Conservation (phyloP, 1,140 invertebrate species). For the Mactra quadrangularis region DNA sequence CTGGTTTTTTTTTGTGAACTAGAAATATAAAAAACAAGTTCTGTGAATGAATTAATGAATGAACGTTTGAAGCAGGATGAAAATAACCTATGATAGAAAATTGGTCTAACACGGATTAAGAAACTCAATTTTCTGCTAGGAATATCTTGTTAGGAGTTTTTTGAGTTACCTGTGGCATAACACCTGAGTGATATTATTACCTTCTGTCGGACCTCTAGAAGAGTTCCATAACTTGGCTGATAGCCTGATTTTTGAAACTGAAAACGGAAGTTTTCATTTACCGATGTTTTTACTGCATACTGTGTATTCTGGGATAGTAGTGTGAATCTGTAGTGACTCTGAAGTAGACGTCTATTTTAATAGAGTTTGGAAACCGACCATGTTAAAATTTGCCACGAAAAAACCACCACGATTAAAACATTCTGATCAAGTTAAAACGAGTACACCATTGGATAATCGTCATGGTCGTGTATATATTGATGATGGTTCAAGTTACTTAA, state of each 20-base stretch:
- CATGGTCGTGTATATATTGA: conserved; percentile 46
- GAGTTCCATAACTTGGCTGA: conserved; percentile 33
- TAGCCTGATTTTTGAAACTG: conserved; percentile 52
- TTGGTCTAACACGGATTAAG: too few species aligned
- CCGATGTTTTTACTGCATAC: conserved; percentile 32
- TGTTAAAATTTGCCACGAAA: conserved; percentile 59
- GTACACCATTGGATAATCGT: neutral
- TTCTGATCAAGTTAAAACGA: conserved; percentile 26
- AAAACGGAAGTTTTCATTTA: conserved; percentile 62
- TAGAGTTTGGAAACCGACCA: conserved; percentile 32
- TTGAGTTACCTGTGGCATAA: conserved; percentile 24
- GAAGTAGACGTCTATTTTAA: conserved; percentile 17
- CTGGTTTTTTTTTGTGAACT: too few species aligned
- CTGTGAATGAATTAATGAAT: too few species aligned
- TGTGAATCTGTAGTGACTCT: too few species aligned
- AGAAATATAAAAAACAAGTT: too few species aligned
- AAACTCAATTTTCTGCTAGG: too few species aligned
- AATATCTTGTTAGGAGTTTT: neutral
- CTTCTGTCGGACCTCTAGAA: conserved; percentile 3
- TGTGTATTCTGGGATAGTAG: conserved; percentile 11
- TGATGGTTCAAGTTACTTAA: conserved; percentile 29
- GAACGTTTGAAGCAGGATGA: too few species aligned
- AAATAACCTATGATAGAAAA: too few species aligned
- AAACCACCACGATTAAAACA: conserved; percentile 58
- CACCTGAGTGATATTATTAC: conserved; percentile 14